Evolutionary conservation across 1,140 invertebrate genomes (phyloP).

Genomic region (Pseudomyrmex flavicornis): DNA sequence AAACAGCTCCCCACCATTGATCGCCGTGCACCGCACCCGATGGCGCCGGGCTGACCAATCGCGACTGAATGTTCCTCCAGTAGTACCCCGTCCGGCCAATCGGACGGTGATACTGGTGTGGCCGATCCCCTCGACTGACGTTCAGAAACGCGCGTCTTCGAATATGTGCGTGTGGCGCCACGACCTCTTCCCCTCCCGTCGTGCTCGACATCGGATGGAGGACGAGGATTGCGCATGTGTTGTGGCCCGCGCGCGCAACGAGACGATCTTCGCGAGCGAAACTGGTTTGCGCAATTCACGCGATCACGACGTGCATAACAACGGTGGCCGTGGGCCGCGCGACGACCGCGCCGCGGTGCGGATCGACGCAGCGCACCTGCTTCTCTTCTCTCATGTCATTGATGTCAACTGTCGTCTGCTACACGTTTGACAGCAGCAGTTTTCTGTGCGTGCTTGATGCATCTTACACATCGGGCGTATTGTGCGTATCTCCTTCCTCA

Average conservation of each 20-base stretch:
- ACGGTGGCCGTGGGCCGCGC: constrained; percentile 48
- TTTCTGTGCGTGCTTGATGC: constrained; percentile 55
- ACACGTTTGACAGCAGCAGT: constrained; percentile 77
- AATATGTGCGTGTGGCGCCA: constrained; percentile 21
- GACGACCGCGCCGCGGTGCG: constrained; percentile 51
- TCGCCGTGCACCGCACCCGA: constrained; percentile 21
- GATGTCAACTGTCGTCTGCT: constrained; percentile 79
- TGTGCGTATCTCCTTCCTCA: neutral
- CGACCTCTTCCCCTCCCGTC: constrained; percentile 28
- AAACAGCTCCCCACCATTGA: constrained; percentile 82
- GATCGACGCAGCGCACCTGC: constrained; percentile 41
- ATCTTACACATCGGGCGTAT: constrained; percentile 3
- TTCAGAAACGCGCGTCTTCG: constrained; percentile 19
- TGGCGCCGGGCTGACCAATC: constrained; percentile 32
- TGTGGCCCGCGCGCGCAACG: constrained; percentile 41
- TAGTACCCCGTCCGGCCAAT: constrained; percentile 37
- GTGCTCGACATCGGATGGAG: neutral
- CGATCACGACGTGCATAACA: neutral
- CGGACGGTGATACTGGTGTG: neutral
- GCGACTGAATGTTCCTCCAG: neutral
- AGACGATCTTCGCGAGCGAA: constrained; percentile 6
- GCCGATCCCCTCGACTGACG: constrained; percentile 13
- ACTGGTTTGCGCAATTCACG: constrained; percentile 65
- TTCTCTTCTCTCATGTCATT: constrained; percentile 74
- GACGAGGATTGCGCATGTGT: constrained; percentile 60